Base-by-base conservation (phyloP, 2,888 invertebrate genomes). In the Eupithecia subumbrata region DNA sequence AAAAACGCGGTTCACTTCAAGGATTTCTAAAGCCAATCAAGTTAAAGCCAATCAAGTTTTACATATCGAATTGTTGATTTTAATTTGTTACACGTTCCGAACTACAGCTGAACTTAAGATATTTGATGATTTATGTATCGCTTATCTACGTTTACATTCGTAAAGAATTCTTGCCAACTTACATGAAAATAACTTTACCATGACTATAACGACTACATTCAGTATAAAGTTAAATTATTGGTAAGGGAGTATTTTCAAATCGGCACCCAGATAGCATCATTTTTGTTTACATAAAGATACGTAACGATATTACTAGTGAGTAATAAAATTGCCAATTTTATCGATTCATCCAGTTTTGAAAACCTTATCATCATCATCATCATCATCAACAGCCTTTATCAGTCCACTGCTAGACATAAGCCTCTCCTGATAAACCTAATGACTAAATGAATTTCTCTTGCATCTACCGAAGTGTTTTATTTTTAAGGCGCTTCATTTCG, bases 71-170 rank as follows among this genome's bases (percentile, higher is more conserved):
- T 72, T 69, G 64, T 69, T 63, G 37, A 30, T 72, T 76, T 40
- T 70, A 34, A 67, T 73, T 60, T 70, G 45, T 45, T 66, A 72
- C 70, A 56, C 72, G 52, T 66, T 52, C 16, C 69, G 64, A 72
- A 63, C 68, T 67, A 56, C 16, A 63, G 14, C 37, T n/a, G 12
- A 43, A 56, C 40, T 52, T 70, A 70, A 8, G 9, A 9, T 56
- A 56, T 56, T 56, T n/a, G 1, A n/a, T n/a, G n/a, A n/a, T n/a
- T 16, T 48, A 48, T 52, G n/a, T 9, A n/a, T 52, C 5, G 25
- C 1, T 60, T 60, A 25, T 25, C 22, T 60, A 25, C 25, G 12
- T 60, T 60, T 60, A 25, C 60, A 60, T 60, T 60, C 60, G 12
- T 0, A 60, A 60, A 60, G 22, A 22, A 60, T 60, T 25, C 12